A percentile compares a stretch with the other conserved stretches of the same genome.
Evolutionary conservation across 2,113 vertebrate species (phyloP).

Genomic region (Kryptolebias marmoratus): DNA sequence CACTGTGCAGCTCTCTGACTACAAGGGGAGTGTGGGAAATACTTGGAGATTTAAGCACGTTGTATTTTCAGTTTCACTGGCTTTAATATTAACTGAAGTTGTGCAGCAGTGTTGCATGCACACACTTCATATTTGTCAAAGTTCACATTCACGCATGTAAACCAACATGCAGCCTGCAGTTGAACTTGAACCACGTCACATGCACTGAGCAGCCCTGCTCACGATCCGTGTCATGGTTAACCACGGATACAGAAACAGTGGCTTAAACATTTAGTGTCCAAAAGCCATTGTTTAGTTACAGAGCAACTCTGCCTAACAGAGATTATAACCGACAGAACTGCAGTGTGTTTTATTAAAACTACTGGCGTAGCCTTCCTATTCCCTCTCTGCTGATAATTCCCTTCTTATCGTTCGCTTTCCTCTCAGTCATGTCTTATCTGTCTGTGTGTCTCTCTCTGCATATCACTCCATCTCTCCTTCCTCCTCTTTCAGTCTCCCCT

Average conservation of each 20-base stretch:
- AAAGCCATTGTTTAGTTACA: conserved; percentile 13
- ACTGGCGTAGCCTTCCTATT: conserved; percentile 23
- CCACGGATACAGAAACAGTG: background rate
- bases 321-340: background rate
- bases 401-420: conserved; percentile 50
- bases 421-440: conserved; percentile 58
- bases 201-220: background rate
- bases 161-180: background rate
- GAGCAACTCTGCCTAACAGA: conserved; percentile 6
- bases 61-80: conserved; percentile 14
- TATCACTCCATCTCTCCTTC: conserved; percentile 67
- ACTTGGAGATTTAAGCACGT: conserved; percentile 1
- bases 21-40: too few relatives aligned
- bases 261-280: conserved; percentile 11
- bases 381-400: conserved; percentile 31
- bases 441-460: conserved; percentile 6
- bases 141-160: background rate
- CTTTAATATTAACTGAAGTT: conserved; percentile 23
- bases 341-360: conserved; percentile 29
- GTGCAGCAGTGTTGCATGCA: background rate
- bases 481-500: conserved; percentile 54
- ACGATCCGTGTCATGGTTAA: background rate
- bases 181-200: background rate
- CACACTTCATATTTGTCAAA: background rate
- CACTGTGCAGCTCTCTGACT: too few relatives aligned